A percentile compares a stretch with the other conserved stretches of the same genome.
Evolutionary conservation across 2,113 vertebrate species (phyloP).

Genomic region (Ardeotis arabs): DNA sequence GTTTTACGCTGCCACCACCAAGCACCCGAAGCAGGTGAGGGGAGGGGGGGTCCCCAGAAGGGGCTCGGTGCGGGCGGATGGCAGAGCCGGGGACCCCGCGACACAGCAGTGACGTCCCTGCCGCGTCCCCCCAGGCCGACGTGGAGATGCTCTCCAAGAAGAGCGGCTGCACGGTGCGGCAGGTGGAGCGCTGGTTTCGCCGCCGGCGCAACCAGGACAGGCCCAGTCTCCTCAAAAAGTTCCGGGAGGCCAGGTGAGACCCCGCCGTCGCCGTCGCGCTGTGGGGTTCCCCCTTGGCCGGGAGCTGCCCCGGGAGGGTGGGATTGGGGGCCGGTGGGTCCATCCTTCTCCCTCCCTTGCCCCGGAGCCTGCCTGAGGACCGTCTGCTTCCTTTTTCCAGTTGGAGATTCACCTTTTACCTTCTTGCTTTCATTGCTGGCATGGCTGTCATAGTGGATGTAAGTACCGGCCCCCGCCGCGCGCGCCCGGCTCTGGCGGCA

Average conservation of each 20-base stretch:
- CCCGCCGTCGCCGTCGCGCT: fast-evolving
- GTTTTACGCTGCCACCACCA: slow-evolving; percentile 81
- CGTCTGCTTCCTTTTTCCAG: slow-evolving; percentile 83
- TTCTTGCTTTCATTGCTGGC: slow-evolving; percentile 93
- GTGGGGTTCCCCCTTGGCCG: fast-evolving
- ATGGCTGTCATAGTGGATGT: slow-evolving; percentile 90
- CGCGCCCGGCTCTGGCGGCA: fast-evolving
- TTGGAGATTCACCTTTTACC: slow-evolving; percentile 97
- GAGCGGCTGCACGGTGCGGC: slow-evolving; percentile 69
- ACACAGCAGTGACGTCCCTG: fast-evolving
- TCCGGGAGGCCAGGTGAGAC: slow-evolving; percentile 89
- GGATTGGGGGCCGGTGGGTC: background rate
- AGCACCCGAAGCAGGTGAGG: slow-evolving; percentile 88
- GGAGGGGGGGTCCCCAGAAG: background rate
- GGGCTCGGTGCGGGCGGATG: fast-evolving
- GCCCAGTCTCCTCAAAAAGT: slow-evolving; percentile 92
- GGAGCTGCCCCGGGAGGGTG: background rate
- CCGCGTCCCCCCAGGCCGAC: slow-evolving; percentile 47
- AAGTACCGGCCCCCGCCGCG: slow-evolving; percentile 68
- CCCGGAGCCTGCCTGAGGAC: background rate
- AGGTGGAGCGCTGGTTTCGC: slow-evolving; percentile 92
- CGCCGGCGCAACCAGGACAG: slow-evolving; percentile 89
- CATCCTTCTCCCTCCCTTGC: background rate
- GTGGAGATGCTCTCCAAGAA: slow-evolving; percentile 73
- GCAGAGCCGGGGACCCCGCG: background rate